Percentiles rank a stretch among this genome's conserved stretches.
Evolutionary conservation across 2,888 invertebrate genomes (phyloP).

Genomic region (Dryocosmus kuriphilus): DNA sequence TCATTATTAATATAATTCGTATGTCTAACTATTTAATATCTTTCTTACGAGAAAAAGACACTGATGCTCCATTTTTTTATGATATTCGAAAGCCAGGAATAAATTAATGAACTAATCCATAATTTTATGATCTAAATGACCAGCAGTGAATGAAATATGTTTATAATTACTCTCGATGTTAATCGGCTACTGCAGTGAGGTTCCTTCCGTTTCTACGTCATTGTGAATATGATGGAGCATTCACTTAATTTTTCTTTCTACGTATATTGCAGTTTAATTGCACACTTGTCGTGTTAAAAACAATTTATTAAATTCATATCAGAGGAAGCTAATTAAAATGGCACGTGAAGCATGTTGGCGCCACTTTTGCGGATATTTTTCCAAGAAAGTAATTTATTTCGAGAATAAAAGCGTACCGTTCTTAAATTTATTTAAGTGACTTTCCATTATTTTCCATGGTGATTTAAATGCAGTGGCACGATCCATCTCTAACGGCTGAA

Average conservation of each 20-base stretch:
- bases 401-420: not conserved
- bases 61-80: conserved; percentile 17
- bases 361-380: not conserved
- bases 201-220: conserved; percentile 35
- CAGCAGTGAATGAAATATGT: conserved; percentile 32
- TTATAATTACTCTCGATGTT: conserved; percentile 38
- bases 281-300: conserved; percentile 22
- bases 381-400: conserved; percentile 12
- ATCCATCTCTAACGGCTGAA: too few relatives aligned
- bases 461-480: too few relatives aligned
- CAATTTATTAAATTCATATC: conserved; percentile 19
- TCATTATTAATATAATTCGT: too few relatives aligned
- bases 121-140: conserved; percentile 32
- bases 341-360: conserved; percentile 23
- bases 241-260: not conserved
- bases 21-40: not conserved
- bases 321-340: conserved; percentile 36
- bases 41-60: not conserved
- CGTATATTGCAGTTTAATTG: not conserved
- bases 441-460: conserved; percentile 7
- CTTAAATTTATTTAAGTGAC: not conserved
- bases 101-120: conserved; percentile 15
- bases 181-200: conserved; percentile 25
- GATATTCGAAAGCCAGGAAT: conserved; percentile 24
- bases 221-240: conserved; percentile 29